Evolutionary conservation across 2,888 invertebrate genomes (phyloP), one percentile per base, ranked within the genome.

Genomic region (Clusia tigrina): DNA sequence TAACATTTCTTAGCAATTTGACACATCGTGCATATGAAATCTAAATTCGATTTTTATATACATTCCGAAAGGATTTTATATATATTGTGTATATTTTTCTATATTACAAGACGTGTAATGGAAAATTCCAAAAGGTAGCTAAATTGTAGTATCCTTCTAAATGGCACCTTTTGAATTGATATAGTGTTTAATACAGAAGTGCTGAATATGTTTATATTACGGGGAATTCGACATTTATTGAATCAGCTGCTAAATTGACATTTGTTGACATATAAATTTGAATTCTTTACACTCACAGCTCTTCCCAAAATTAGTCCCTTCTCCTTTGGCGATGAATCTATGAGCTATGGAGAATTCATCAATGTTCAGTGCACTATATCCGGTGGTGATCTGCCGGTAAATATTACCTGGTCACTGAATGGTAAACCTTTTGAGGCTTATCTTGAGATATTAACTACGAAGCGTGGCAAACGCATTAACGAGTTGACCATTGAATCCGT

Each of bases 221-320:
- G 32, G 32, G 32, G 12, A 32, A 32, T 32, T 32, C 12, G 32
- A 32, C 32, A 12, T 32, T 6, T 32, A 6, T 32, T 32, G 17
- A 46, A 55, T 26, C 10, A 2, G n/a, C 3, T 3, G 58, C 62
- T 63, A 58, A 63, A 60, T 57, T 59, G 60, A 1, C 20, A 17
- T 26, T 25, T n/a, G 25, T 18, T 15, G n/a, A 2, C 12, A 32
- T 32, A 32, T 9, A 32, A 32, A 32, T 32, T 9, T 32, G 12
- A 9, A 32, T 9, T 32, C 6, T 12, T 12, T 32, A 32, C 32
- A 9, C 32, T 32, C 32, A 10, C 23, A 92, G 93, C 89, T 86
- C 87, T 89, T 79, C 92, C 92, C 68, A 89, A 91, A 86, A 89
- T 91, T 78, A 87, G 87, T 79, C 89, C 91, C 70, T 93, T 93